Conservation (phyloP, 2,113 vertebrate genomes). For the Nansenia antarctica region DNA sequence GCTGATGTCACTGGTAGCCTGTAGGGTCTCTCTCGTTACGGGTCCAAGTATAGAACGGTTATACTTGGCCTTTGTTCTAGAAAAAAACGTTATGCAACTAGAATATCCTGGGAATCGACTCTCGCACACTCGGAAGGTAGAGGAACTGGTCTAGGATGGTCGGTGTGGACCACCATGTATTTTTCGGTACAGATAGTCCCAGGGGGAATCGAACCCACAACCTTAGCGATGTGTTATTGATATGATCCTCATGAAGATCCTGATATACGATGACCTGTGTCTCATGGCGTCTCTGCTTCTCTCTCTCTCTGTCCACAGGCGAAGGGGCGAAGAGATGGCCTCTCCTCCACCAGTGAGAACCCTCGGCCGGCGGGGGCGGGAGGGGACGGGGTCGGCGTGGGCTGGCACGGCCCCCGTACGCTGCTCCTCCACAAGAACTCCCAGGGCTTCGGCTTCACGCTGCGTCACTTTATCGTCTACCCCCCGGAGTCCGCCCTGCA, state of each 20-base stretch:
- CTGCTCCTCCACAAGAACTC: constrained; percentile 88
- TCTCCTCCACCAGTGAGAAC: constrained; percentile 78
- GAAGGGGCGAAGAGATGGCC: constrained; percentile 86
- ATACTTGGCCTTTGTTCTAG: neutral
- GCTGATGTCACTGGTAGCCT: constrained; percentile 23
- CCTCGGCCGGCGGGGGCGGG: constrained; percentile 73
- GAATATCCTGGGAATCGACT: neutral
- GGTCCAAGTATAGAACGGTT: neutral
- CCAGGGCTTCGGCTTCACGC: constrained; percentile 94
- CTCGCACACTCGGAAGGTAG: neutral
- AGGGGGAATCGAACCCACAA: too few species aligned
- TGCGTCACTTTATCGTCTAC: constrained; percentile 98
- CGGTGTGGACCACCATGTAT: neutral
- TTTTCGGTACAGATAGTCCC: too few species aligned
- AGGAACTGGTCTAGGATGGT: neutral
- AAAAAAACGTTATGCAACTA: neutral
- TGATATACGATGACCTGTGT: constrained; percentile 4
- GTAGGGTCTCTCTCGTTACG: neutral
- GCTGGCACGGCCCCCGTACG: constrained; percentile 86
- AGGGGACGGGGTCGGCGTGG: constrained; percentile 75
- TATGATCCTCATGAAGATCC: too few species aligned
- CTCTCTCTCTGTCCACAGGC: constrained; percentile 59
- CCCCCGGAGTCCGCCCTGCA: constrained; percentile 90
- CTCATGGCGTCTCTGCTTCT: neutral
- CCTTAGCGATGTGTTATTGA: neutral